Evolutionary conservation across 2,113 vertebrate species (phyloP), one percentile per base, ranked within the genome.

Genomic region (Hydropotes inermis): DNA sequence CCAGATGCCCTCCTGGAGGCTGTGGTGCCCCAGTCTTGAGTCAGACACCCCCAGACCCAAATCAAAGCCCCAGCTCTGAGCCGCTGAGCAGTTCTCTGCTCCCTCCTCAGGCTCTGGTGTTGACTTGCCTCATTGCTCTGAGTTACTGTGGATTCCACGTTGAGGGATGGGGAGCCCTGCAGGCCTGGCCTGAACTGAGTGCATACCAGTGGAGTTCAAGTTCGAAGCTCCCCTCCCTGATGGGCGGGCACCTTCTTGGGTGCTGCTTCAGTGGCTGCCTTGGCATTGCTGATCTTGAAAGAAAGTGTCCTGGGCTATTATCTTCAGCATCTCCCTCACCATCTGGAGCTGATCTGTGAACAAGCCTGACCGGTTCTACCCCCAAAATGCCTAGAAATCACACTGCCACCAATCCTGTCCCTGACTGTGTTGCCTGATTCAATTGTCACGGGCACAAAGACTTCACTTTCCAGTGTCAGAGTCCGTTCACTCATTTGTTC

Each of bases 161-260:
- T n/a, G 27, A 9, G 55, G 74, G 33, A 17, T 1, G 0, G 19
- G n/a, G 4, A 27, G 6, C 1, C 6, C 60, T 43, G 17, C 14
- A 54, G 45, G 6, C 30, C 67, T 52, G 13, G 55, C 11, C 15
- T 28, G 39, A 25, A 64, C 17, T 54, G 25, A 27, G 6, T 39
- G 6, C 27, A 2, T 1, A 0, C 45, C 6, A 21, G 47, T 47
- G 21, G 16, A 57, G 16, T 52, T 95, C 19, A 47, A 64, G 96
- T 54, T 52, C 50, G 57, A 67, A 47, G 82, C 21, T n/a, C 25
- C 21, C 39, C 10, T 50, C 33, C 84, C 43, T 33, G 15, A 50
- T 0, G 54, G 23, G 33, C 0, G 12, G 70, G 74, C 43, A 83
- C n/a, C 30, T 28, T 12, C 36, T 64, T 17, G 19, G 25, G 23